A percentile compares a stretch with the other conserved stretches of the same genome.
Conservation (phyloP, 2,888 invertebrate genomes). For the Pristionchus mayeri region DNA sequence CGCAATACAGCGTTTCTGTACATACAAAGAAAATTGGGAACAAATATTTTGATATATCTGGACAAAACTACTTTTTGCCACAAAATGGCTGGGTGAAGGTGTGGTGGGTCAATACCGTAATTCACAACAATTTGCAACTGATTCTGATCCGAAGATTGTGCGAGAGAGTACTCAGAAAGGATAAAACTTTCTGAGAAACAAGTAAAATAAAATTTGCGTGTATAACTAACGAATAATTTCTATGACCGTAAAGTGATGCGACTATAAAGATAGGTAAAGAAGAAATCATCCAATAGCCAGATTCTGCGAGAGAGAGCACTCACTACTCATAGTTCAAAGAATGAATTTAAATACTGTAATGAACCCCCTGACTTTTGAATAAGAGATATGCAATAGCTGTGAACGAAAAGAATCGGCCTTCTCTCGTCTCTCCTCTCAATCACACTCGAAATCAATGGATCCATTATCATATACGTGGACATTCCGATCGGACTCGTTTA, state of each 20-base stretch:
- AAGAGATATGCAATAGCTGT: not conserved
- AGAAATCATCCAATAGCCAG: not conserved
- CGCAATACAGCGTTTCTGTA: not conserved
- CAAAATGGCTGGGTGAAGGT: not conserved
- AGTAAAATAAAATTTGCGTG: not conserved
- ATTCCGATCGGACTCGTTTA: not conserved
- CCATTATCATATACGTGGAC: conserved; percentile 15
- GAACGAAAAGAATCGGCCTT: not conserved
- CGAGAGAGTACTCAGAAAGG: not conserved
- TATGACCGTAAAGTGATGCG: not conserved
- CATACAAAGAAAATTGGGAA: not conserved
- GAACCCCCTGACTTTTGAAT: not conserved
- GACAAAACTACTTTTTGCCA: not conserved
- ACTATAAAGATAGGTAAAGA: not conserved
- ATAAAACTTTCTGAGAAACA: not conserved
- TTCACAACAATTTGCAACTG: not conserved
- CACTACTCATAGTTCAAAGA: not conserved
- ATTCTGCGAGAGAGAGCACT: not conserved
- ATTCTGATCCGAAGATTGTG: not conserved
- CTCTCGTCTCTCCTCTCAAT: conserved; percentile 2
- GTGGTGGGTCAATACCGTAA: not conserved
- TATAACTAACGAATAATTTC: no score
- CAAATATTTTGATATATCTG: not conserved
- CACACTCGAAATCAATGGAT: conserved; percentile 18
- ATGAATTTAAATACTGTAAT: not conserved